A percentile compares a stretch with the other conserved stretches of the same genome.
Evolutionary conservation across 37 sponge, comb jelly and placozoan genomes (phyloP).

Genomic region (Halichondria panicea): DNA sequence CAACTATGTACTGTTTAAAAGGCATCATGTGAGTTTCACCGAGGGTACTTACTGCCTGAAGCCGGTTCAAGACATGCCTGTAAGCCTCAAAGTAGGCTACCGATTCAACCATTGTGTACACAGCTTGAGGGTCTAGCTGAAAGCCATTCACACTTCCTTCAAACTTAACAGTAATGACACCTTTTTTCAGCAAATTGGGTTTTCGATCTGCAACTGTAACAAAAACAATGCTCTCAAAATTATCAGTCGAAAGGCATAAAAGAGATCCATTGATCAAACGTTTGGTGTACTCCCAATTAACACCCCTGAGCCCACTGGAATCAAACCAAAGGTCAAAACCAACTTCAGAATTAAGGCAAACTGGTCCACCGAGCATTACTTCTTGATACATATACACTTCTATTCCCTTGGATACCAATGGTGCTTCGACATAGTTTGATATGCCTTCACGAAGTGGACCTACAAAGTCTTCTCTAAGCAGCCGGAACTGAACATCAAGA

Average conservation of each 20-base stretch:
- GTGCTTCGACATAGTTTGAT: slow-evolving; percentile 4
- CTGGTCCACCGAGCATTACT: slow-evolving; percentile 57
- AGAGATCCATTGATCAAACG: slow-evolving; percentile 86
- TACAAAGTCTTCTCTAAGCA: slow-evolving; percentile 86
- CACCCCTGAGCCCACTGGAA: slow-evolving; percentile 14
- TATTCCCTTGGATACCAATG: neutral
- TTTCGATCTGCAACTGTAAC: slow-evolving; percentile 71
- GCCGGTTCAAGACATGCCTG: slow-evolving; percentile 62
- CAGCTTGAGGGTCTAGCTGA: slow-evolving; percentile 20
- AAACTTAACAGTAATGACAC: slow-evolving; percentile 62
- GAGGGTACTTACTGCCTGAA: slow-evolving; percentile 33
- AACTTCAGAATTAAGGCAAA: slow-evolving; percentile 59
- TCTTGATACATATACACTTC: slow-evolving; percentile 57
- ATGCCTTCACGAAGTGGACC: slow-evolving; percentile 76
- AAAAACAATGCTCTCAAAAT: slow-evolving; percentile 47
- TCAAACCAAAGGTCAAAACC: slow-evolving; percentile 73
- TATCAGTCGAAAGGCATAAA: slow-evolving; percentile 72
- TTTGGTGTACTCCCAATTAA: slow-evolving; percentile 80
- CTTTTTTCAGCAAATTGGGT: slow-evolving; percentile 42
- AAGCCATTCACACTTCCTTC: slow-evolving; percentile 35
- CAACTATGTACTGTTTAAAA: slow-evolving; percentile 67
- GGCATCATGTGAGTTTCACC: slow-evolving; percentile 44
- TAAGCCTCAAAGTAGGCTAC: slow-evolving; percentile 92
- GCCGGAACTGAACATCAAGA: slow-evolving; percentile 80
- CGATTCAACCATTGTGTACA: slow-evolving; percentile 71